A percentile compares a stretch with the other conserved stretches of the same genome.
Evolutionary conservation across 2,113 vertebrate species (phyloP).

Genomic region (Scalopus aquaticus): DNA sequence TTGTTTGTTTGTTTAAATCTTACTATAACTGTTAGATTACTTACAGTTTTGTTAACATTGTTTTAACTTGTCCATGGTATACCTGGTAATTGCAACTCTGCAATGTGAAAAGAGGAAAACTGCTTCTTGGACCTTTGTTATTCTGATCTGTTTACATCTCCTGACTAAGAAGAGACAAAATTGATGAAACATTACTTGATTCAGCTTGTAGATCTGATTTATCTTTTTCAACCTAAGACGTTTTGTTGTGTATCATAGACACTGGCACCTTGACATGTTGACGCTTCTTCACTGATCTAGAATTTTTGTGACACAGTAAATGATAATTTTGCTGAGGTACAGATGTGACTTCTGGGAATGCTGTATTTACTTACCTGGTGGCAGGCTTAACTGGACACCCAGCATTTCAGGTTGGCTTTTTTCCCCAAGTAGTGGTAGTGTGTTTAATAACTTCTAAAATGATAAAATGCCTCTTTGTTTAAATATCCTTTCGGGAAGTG

Average conservation of each 20-base stretch:
- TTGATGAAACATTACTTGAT: constrained; percentile 19
- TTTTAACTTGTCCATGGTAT: neutral
- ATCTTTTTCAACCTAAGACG: neutral
- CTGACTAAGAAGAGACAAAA: constrained; percentile 5
- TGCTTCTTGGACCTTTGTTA: neutral
- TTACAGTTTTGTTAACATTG: neutral
- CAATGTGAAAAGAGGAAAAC: neutral
- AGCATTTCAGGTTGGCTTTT: constrained; percentile 19
- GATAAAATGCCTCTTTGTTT: neutral
- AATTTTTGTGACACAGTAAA: neutral
- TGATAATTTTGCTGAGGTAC: constrained; percentile 30
- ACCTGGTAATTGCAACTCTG: neutral
- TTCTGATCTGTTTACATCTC: constrained; percentile 10
- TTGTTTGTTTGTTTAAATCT: neutral
- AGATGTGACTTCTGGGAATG: constrained; percentile 40
- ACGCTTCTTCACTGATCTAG: neutral
- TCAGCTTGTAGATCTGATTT: neutral
- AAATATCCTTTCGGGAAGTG: neutral
- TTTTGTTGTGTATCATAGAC: neutral
- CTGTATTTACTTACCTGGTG: neutral
- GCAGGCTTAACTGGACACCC: neutral
- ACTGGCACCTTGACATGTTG: neutral
- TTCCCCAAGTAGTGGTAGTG: neutral
- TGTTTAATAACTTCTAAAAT: neutral
- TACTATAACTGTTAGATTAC: neutral